phyloP scores from a whole-genome alignment of 1,140 invertebrate genomes.

The Drosophila lini region DNA sequence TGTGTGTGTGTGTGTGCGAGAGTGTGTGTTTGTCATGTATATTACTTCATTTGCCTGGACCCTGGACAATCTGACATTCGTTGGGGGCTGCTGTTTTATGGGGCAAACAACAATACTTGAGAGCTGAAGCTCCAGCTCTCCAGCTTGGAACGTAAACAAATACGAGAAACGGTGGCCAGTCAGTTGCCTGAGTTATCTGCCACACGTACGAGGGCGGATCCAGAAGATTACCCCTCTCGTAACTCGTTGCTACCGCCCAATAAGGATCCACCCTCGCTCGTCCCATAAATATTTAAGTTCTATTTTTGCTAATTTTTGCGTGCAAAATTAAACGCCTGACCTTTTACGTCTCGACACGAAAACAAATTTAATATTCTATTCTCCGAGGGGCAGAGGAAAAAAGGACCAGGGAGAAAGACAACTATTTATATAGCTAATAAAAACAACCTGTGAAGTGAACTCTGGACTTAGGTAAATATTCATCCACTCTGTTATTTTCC shows the following conservation, averaged over 20 bases:
- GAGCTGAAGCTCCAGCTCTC: slow-evolving; percentile 4
- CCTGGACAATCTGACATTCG: slow-evolving; percentile 45
- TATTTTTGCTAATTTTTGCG: slow-evolving; percentile 56
- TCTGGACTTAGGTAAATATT: slow-evolving; percentile 7
- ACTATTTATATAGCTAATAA: slow-evolving; percentile 36
- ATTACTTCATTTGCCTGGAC: slow-evolving; percentile 63
- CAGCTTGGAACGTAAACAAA: slow-evolving; percentile 35
- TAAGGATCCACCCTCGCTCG: slow-evolving; percentile 11
- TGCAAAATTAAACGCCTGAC: slow-evolving; percentile 55
- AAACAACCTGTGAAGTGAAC: slow-evolving; percentile 31
- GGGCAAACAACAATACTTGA: slow-evolving; percentile 41
- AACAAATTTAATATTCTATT: slow-evolving; percentile 48
- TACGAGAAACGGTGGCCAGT: slow-evolving; percentile 2
- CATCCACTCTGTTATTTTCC: slow-evolving; percentile 19
- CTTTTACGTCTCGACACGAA: slow-evolving; percentile 46
- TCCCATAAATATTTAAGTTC: slow-evolving; percentile 47
- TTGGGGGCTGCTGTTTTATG: slow-evolving; percentile 39
- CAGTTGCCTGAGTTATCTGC: slow-evolving; percentile 22
- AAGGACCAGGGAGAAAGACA: background rate
- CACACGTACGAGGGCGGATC: slow-evolving; percentile 23
- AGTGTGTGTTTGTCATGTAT: slow-evolving; percentile 30
- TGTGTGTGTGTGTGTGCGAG: slow-evolving; percentile 13
- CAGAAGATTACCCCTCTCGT: background rate
- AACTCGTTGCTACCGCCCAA: background rate
- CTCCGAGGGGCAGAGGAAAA: background rate